These are phyloP conservation scores for Drosophila miranda DNA, from an alignment of 1,140 invertebrate genomes.

Conservation along the genomic window DNA sequence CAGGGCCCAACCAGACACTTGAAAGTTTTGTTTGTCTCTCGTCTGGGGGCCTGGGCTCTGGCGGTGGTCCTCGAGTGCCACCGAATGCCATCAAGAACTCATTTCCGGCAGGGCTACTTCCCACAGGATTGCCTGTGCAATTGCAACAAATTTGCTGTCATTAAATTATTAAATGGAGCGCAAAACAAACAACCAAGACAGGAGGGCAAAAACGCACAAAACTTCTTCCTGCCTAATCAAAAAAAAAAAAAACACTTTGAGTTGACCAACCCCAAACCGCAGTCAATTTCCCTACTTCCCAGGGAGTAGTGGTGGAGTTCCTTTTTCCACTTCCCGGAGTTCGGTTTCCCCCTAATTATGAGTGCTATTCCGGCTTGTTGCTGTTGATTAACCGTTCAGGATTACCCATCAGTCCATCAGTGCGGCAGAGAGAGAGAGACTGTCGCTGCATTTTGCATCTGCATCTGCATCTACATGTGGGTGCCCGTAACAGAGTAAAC, in stretches of 20 bases:
- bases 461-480: constrained; percentile 41
- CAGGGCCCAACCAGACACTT: constrained; percentile 28
- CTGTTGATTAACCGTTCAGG: constrained; percentile 58
- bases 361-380: constrained; percentile 23
- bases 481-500: constrained; percentile 28
- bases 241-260: constrained; percentile 3
- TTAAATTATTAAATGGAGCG: constrained; percentile 77
- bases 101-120: constrained; percentile 55
- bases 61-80: constrained; percentile 33
- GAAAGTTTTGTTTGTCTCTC: constrained; percentile 35
- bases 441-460: constrained; percentile 10
- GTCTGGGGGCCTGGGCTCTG: background rate
- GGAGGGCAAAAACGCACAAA: constrained; percentile 25
- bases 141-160: constrained; percentile 44
- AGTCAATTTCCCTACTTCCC: background rate
- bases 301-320: constrained; percentile 18
- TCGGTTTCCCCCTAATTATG: constrained; percentile 59
- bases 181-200: constrained; percentile 28
- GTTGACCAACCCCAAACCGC: constrained; percentile 21
- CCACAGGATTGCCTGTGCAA: constrained; percentile 44
- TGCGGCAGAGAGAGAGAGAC: background rate
- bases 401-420: constrained; percentile 14
- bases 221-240: constrained; percentile 62
- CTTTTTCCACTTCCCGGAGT: constrained; percentile 21
- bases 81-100: constrained; percentile 66